phyloP scores from a whole-genome alignment of 2,888 invertebrate species.

The Fragum sueziense region DNA sequence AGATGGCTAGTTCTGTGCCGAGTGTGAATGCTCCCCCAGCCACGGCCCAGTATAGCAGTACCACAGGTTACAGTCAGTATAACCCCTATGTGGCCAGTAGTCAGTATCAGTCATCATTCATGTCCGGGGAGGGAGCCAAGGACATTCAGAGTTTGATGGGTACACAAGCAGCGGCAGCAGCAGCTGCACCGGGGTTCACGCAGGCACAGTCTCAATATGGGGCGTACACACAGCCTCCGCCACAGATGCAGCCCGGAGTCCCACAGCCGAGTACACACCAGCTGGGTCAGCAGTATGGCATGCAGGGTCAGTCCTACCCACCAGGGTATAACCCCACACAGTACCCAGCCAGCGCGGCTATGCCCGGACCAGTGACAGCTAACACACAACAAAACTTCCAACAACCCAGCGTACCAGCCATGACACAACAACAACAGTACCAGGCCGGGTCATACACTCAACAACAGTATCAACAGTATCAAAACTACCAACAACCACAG shows the following conservation, averaged over 20 bases:
- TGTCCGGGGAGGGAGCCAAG: constrained; percentile 79
- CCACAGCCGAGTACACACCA: constrained; percentile 38
- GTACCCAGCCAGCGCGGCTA: constrained; percentile 57
- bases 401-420: constrained; percentile 27
- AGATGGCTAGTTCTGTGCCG: neutral
- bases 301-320: constrained; percentile 50
- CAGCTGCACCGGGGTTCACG: constrained; percentile 25
- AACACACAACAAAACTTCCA: constrained; percentile 43
- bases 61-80: constrained; percentile 56
- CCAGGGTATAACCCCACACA: constrained; percentile 59
- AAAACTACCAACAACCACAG: constrained; percentile 39
- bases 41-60: constrained; percentile 27
- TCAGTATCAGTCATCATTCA: constrained; percentile 79
- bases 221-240: constrained; percentile 54
- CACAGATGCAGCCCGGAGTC: constrained; percentile 44
- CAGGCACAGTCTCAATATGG: constrained; percentile 38
- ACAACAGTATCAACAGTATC: constrained; percentile 49
- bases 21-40: neutral
- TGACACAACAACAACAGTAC: constrained; percentile 27
- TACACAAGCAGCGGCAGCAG: constrained; percentile 54
- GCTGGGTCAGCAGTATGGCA: constrained; percentile 48
- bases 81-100: constrained; percentile 78
- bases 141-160: constrained; percentile 78
- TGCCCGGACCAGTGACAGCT: constrained; percentile 47
- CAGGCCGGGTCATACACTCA: constrained; percentile 51